Evolutionary conservation across 2,113 vertebrate species (phyloP), one percentile per base, ranked within the genome.

Genomic region (Mobula hypostoma): DNA sequence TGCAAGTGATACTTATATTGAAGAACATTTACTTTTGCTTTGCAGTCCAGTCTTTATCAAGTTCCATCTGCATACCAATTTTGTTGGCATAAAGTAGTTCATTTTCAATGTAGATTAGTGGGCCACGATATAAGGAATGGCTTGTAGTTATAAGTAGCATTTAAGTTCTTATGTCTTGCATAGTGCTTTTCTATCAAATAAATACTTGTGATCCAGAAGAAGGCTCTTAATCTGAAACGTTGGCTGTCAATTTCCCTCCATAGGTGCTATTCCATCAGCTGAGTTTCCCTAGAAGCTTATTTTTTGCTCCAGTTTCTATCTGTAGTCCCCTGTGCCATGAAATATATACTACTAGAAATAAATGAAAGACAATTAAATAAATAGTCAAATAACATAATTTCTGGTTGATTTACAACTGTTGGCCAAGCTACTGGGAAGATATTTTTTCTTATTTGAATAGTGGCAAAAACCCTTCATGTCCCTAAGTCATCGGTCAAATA

Each of bases 11-110:
- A 4, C 12, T 40, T 40, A 9, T 29, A 48, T 5, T 93, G 70
- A 76, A 48, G 21, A 74, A 56, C 19, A 27, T 93, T 48, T 21
- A 29, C 32, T 76, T 72, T 56, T 76, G 36, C 61, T 93, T 93
- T 74, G 21, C 91, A 93, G 91, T 29, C 70, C 8, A 93, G 68
- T 93, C 91, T 87, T 87, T 61, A 27, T 61, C 5, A 87, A 29
- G 9, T 63, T 66, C 27, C 12, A 90, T 32, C 15, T 17, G 32
- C 2, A 66, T 88, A 90, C 29, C 6, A n/a, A 66, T 15, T 66
- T 32, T 66, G 14, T 88, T 66, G 29, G 12, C 7, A 6, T n/a
- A 66, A 0, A 12, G 15, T 32, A 63, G 58, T 90, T 5, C 5
- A 32, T 8, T 66, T 66, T 90, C 15, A 24, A 24, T 58, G 12